phyloP scores from a whole-genome alignment of 2,797 vertebrate species.

The Lagocephalus sceleratus region DNA sequence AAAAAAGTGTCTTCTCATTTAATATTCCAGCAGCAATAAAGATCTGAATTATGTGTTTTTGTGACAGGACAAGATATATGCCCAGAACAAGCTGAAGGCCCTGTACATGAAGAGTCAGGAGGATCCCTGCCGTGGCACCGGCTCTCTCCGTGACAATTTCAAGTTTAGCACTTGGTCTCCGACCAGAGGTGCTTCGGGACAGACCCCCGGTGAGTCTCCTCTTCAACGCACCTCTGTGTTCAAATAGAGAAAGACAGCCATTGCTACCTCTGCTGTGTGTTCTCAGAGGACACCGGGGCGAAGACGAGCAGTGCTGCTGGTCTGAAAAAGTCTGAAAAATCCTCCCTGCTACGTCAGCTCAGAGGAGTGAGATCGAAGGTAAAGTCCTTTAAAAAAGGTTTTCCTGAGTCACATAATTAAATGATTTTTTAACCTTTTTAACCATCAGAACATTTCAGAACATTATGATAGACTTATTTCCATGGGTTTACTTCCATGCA shows the following conservation, averaged over 20 bases:
- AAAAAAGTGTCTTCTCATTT: background rate
- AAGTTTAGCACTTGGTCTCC: constrained; percentile 81
- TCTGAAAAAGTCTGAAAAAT: constrained; percentile 83
- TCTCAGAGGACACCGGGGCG: constrained; percentile 77
- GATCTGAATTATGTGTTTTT: constrained; percentile 1
- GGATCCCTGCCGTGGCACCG: constrained; percentile 77
- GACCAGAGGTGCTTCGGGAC: constrained; percentile 64
- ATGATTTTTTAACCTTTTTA: background rate
- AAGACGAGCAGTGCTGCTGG: constrained; percentile 83
- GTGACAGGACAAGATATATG: constrained; percentile 84
- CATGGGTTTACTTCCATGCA: background rate
- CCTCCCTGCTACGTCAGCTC: constrained; percentile 77
- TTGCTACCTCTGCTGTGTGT: background rate
- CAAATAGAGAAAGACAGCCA: background rate
- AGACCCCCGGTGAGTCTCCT: constrained; percentile 73
- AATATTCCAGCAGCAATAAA: background rate
- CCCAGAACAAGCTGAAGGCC: constrained; percentile 85
- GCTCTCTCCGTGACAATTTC: constrained; percentile 78
- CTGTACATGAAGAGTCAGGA: constrained; percentile 79
- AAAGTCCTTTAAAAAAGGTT: background rate
- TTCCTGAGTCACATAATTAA: background rate
- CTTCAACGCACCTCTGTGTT: background rate
- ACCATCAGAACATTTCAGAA: background rate
- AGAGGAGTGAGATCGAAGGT: constrained; percentile 78
- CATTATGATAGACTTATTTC: background rate